These are phyloP conservation scores for Anastrepha obliqua DNA, from an alignment of 1,140 invertebrate species.

Conservation along the genomic window DNA sequence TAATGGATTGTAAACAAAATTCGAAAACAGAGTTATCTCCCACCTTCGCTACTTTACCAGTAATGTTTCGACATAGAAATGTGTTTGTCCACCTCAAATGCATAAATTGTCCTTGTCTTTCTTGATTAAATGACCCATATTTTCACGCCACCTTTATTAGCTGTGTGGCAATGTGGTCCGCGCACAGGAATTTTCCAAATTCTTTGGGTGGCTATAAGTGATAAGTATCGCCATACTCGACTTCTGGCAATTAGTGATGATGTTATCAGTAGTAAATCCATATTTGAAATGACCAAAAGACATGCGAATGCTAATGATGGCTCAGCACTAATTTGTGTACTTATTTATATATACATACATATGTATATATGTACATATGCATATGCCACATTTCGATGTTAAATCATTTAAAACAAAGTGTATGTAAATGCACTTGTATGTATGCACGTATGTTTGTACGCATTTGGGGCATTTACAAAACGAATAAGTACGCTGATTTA, in stretches of 20 bases:
- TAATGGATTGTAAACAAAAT: slow-evolving; percentile 5
- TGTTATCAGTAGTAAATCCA: slow-evolving; percentile 49
- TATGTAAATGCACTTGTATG: not conserved
- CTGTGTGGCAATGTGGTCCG: no score
- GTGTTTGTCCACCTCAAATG: slow-evolving; percentile 14
- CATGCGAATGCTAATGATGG: slow-evolving; percentile 42
- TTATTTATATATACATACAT: not conserved
- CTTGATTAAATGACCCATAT: slow-evolving; percentile 37
- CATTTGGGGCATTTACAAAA: no score
- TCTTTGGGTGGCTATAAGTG: slow-evolving; percentile 32
- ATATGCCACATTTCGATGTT: not conserved
- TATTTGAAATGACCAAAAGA: slow-evolving; percentile 18
- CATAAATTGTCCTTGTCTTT: slow-evolving; percentile 15
- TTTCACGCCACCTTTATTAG: slow-evolving; percentile 12
- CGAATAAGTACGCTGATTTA: no score
- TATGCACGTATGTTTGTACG: not conserved
- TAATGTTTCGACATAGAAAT: slow-evolving; percentile 33
- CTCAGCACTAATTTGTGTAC: slow-evolving; percentile 20
- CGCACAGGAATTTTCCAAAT: not conserved
- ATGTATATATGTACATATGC: slow-evolving; percentile 2
- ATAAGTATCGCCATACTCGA: slow-evolving; percentile 34
- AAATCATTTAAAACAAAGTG: not conserved
- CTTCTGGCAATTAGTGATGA: slow-evolving; percentile 42
- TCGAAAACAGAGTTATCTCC: no score
- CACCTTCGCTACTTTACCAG: not conserved